These are phyloP conservation scores for Sitobion miscanthi DNA, from an alignment of 1,140 invertebrate genomes.

Conservation along the genomic window DNA sequence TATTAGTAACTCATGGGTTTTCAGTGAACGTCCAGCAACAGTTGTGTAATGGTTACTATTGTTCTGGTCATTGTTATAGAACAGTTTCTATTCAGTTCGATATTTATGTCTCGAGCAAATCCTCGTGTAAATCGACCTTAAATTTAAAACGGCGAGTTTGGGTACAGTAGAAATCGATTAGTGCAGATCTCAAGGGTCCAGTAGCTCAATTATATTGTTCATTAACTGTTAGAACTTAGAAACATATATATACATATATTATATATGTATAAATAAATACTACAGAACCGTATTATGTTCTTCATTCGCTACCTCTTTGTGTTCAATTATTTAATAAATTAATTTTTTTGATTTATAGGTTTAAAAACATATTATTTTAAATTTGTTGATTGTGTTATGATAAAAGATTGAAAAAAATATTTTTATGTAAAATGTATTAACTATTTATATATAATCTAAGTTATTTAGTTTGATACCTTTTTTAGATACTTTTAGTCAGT, in stretches of 20 bases:
- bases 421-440: too few species aligned
- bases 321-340: background rate
- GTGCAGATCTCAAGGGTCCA: background rate
- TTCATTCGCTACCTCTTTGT: background rate
- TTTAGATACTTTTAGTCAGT: too few species aligned
- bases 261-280: background rate
- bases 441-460: too few species aligned
- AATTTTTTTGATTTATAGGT: too few species aligned
- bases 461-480: too few species aligned
- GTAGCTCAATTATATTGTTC: background rate
- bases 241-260: background rate
- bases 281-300: background rate
- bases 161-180: background rate
- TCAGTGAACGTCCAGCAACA: background rate
- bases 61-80: background rate
- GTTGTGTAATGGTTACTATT: background rate
- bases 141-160: background rate
- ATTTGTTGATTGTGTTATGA: too few species aligned
- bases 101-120: background rate
- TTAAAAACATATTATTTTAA: too few species aligned
- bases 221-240: background rate
- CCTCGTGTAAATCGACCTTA: background rate
- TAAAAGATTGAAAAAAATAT: too few species aligned
- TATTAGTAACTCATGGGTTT: conserved; percentile 15
- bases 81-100: background rate